phyloP scores from a whole-genome alignment of 2,113 vertebrate species.

The Otocyon megalotis region DNA sequence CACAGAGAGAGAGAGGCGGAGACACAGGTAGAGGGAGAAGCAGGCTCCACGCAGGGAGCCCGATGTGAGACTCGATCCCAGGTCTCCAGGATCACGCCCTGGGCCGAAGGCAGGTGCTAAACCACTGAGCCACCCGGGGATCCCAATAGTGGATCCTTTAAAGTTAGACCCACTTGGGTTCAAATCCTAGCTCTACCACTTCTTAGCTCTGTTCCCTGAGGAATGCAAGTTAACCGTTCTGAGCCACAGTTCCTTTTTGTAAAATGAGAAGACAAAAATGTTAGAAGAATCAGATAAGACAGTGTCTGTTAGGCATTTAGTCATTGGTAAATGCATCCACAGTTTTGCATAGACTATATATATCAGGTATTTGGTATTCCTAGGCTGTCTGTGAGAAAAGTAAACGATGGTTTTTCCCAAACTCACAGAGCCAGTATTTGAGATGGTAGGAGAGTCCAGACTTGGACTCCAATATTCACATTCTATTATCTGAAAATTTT shows the following conservation, averaged over 20 bases:
- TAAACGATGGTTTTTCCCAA: not conserved
- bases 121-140: too few relatives aligned
- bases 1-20: too few relatives aligned
- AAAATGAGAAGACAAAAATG: not conserved
- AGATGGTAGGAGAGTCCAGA: not conserved
- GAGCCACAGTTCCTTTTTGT: not conserved
- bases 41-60: too few relatives aligned
- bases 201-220: not conserved
- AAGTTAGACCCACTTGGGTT: not conserved
- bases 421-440: not conserved
- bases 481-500: not conserved
- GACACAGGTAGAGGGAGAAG: too few relatives aligned
- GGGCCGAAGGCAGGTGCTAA: too few relatives aligned
- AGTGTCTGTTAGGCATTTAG: not conserved
- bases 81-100: too few relatives aligned
- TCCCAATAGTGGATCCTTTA: not conserved
- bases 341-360: not conserved
- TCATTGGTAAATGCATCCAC: not conserved
- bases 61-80: too few relatives aligned
- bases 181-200: not conserved
- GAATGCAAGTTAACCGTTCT: not conserved
- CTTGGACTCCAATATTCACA: not conserved
- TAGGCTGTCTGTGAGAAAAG: not conserved
- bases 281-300: not conserved
- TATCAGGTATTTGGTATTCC: not conserved